Evolutionary conservation across 2,888 invertebrate species (phyloP).

Genomic region (Amphipoea lucens): DNA sequence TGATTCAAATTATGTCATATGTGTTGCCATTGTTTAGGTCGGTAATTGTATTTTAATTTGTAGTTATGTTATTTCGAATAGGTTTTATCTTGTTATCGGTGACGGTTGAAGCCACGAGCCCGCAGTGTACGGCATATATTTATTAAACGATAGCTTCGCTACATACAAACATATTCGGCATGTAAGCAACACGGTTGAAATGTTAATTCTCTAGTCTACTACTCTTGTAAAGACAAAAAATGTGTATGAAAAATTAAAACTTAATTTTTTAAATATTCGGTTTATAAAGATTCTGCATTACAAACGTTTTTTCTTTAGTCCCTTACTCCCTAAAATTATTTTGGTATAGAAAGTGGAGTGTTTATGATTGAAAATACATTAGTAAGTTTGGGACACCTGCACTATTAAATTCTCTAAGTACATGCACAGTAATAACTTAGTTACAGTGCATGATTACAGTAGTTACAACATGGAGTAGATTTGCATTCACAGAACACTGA

Average conservation of each 20-base stretch:
- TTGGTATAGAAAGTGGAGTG: background rate
- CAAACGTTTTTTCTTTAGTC: constrained; percentile 74
- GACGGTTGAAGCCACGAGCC: constrained; percentile 69
- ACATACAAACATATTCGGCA: constrained; percentile 78
- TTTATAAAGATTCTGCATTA: constrained; percentile 89
- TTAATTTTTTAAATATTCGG: constrained; percentile 88
- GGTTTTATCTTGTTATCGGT: constrained; percentile 80
- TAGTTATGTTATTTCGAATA: constrained; percentile 78
- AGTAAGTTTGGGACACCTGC: background rate
- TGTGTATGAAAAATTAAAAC: constrained; percentile 86
- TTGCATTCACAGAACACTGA: background rate
- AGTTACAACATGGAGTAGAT: background rate
- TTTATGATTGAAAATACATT: background rate
- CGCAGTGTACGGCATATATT: constrained; percentile 71
- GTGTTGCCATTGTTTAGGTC: constrained; percentile 88
- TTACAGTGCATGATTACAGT: background rate
- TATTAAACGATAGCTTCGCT: constrained; percentile 81
- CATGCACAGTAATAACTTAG: background rate
- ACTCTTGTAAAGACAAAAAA: constrained; percentile 89
- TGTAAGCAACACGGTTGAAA: constrained; percentile 84
- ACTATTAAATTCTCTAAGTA: no score
- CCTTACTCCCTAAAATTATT: background rate
- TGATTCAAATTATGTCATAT: constrained; percentile 83
- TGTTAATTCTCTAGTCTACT: constrained; percentile 89
- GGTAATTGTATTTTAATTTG: constrained; percentile 77